A percentile compares a stretch with the other conserved stretches of the same genome.
Evolutionary conservation across 2,797 vertebrate genomes (phyloP).

Genomic region (Enteromius anoplus): DNA sequence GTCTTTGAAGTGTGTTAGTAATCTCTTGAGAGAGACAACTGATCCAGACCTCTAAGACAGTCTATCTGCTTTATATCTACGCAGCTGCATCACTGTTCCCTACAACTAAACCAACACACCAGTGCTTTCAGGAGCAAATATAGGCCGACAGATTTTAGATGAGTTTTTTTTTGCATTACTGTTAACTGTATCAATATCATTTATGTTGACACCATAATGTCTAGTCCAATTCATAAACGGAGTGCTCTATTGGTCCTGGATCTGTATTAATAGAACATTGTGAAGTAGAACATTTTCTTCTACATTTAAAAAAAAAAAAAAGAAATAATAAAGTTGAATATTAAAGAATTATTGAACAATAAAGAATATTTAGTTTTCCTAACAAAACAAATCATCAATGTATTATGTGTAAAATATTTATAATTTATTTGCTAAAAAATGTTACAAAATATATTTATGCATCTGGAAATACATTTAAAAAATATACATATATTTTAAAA

Average conservation of each 20-base stretch:
- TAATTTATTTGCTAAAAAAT: neutral
- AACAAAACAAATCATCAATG: neutral
- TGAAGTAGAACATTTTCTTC: neutral
- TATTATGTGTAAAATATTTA: neutral
- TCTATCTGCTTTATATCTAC: conserved; percentile 33
- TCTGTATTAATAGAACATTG: neutral
- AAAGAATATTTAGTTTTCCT: neutral
- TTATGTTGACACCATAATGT: neutral
- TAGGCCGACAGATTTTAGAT: neutral
- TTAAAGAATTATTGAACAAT: no score
- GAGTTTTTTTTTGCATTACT: neutral
- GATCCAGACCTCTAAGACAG: conserved; percentile 8
- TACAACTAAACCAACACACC: neutral
- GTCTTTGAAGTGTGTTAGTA: conserved; percentile 77
- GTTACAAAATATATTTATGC: neutral
- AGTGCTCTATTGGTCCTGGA: neutral
- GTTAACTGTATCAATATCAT: neutral
- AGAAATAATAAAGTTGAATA: neutral
- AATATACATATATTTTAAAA: neutral
- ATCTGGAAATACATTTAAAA: neutral
- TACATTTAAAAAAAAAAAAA: neutral
- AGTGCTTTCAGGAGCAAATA: neutral
- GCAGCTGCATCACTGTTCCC: neutral
- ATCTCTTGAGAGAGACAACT: conserved; percentile 69
- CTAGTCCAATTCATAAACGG: neutral